These are phyloP conservation scores for Tetranychus truncatus DNA, from an alignment of 2,888 invertebrate genomes.

Conservation along the genomic window DNA sequence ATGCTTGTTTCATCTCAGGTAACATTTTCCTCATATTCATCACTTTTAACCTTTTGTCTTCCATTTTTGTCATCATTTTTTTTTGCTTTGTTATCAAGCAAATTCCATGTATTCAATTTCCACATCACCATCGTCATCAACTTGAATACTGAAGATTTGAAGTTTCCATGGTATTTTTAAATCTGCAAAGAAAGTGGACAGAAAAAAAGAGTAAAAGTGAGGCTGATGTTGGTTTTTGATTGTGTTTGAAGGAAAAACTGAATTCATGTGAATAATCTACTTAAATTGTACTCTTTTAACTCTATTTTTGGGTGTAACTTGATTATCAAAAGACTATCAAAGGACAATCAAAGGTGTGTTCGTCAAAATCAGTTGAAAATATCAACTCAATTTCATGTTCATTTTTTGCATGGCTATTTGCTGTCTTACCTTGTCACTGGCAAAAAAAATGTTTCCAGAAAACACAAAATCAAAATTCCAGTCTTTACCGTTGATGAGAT, in stretches of 20 bases:
- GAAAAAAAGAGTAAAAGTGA: not conserved
- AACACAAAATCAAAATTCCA: not conserved
- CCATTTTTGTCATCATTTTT: not conserved
- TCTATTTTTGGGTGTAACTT: not conserved
- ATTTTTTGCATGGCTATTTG: not conserved
- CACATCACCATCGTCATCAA: not conserved
- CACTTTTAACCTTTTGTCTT: not conserved
- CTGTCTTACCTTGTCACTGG: not conserved
- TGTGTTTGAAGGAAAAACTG: too few species aligned
- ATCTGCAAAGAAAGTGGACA: not conserved
- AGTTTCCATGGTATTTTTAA: not conserved
- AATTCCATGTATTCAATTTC: not conserved
- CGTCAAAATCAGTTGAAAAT: not conserved
- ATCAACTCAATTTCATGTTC: not conserved
- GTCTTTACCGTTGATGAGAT: not conserved
- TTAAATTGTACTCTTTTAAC: not conserved
- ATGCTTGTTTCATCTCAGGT: too few species aligned
- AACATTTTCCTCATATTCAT: not conserved
- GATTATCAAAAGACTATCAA: not conserved
- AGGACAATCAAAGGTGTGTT: constrained; percentile 1
- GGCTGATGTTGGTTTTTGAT: too few species aligned
- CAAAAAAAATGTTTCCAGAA: too few species aligned
- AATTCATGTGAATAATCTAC: not conserved
- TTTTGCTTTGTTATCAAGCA: not conserved
- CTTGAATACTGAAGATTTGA: not conserved